These are phyloP conservation scores for Orestias chungarensis DNA, from an alignment of 2,797 vertebrate species.

Conservation along the genomic window DNA sequence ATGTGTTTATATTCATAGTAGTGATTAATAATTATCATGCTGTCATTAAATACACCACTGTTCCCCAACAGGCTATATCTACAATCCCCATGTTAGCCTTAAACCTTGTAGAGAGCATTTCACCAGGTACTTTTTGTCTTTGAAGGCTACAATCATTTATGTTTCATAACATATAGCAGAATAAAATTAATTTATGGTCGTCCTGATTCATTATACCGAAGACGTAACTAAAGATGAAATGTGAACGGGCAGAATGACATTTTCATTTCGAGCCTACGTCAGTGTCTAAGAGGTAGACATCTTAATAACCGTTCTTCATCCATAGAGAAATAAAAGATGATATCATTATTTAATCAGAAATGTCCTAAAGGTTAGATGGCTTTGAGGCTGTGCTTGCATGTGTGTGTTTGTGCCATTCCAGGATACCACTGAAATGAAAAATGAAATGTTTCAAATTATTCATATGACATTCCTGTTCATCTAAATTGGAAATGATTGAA, in stretches of 20 bases:
- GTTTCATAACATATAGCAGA: conserved; percentile 18
- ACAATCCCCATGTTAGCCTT: conserved; percentile 55
- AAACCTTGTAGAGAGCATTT: conserved; percentile 56
- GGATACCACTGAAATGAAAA: background rate
- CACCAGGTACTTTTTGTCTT: conserved; percentile 31
- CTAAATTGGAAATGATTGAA: background rate
- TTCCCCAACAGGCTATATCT: conserved; percentile 10
- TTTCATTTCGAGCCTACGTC: conserved; percentile 25
- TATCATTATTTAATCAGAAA: conserved; percentile 17
- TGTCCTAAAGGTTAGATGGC: background rate
- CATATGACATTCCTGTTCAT: background rate
- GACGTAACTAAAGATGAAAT: conserved; percentile 22
- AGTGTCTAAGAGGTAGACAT: conserved; percentile 30
- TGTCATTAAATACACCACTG: conserved; percentile 29
- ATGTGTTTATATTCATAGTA: conserved; percentile 56
- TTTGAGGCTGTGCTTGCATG: background rate
- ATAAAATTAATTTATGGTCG: conserved; percentile 9
- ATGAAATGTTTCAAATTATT: background rate
- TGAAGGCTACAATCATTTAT: conserved; percentile 26
- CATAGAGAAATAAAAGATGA: conserved; percentile 12
- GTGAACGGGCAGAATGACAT: conserved; percentile 22
- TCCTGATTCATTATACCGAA: conserved; percentile 15
- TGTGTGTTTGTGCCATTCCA: background rate
- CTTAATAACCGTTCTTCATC: conserved; percentile 29
- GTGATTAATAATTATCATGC: conserved; percentile 70